Conservation (phyloP, 2,113 vertebrate species). For the Protobothrops mucrosquamatus region DNA sequence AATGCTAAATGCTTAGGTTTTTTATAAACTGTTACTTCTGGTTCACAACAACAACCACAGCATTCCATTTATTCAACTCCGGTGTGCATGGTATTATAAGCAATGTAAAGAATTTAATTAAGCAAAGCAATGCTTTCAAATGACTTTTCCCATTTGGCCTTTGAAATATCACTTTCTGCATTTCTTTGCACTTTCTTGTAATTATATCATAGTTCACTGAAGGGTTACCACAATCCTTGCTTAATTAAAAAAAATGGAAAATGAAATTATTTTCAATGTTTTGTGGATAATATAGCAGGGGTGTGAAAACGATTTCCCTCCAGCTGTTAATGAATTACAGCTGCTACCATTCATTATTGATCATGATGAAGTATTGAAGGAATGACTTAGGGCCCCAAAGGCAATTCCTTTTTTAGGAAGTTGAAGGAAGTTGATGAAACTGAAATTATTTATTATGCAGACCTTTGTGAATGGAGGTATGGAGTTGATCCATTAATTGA, state of each 20-base stretch:
- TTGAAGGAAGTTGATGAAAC: background rate
- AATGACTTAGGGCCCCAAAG: background rate
- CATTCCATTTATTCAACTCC: background rate
- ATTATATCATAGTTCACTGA: background rate
- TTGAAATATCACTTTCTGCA: background rate
- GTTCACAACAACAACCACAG: background rate
- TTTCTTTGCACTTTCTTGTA: background rate
- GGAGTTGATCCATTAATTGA: background rate
- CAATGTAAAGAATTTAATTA: background rate
- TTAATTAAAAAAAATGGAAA: conserved; percentile 5
- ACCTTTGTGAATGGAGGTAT: background rate
- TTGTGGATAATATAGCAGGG: background rate
- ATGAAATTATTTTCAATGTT: background rate
- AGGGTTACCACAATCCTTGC: background rate
- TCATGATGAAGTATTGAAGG: background rate
- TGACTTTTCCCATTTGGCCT: background rate
- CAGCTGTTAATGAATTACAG: background rate
- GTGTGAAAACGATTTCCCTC: background rate
- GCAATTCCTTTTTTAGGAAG: background rate
- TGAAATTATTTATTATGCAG: background rate
- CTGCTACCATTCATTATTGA: background rate
- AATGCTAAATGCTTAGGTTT: background rate
- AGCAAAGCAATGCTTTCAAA: background rate
- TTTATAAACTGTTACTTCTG: background rate
- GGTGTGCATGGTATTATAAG: background rate